Conservation (phyloP, 2,888 invertebrate species). For the Rotaria sp. region DNA sequence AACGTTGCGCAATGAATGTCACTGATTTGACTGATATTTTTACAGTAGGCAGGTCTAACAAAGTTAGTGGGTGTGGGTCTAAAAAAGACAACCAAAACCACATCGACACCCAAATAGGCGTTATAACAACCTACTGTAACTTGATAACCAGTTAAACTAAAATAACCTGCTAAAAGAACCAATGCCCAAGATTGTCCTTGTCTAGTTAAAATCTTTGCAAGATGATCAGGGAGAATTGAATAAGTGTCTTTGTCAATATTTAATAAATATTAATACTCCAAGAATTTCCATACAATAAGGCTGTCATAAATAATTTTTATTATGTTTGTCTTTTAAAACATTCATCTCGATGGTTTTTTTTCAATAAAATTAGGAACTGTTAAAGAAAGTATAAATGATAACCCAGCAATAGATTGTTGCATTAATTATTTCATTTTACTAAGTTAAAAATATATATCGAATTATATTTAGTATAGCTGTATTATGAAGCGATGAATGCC, state of each 20-base stretch:
- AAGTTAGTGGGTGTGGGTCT: too few species aligned
- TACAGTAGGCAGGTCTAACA: too few species aligned
- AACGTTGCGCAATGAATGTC: too few species aligned
- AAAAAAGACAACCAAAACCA: too few species aligned
- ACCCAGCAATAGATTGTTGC: background rate
- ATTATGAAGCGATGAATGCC: too few species aligned
- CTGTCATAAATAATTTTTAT: background rate
- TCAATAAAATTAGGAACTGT: background rate
- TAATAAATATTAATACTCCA: background rate
- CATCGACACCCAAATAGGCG: background rate
- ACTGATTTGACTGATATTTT: too few species aligned
- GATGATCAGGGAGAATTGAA: too few species aligned
- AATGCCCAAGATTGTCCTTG: slow-evolving; percentile 7
- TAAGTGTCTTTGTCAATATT: background rate
- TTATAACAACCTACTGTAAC: background rate
- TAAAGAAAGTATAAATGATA: background rate
- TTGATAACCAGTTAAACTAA: background rate
- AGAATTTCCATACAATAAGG: background rate
- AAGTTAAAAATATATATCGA: too few species aligned
- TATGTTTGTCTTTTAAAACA: background rate
- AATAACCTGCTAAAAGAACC: background rate
- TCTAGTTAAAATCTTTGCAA: background rate
- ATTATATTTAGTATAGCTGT: too few species aligned
- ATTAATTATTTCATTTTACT: too few species aligned
- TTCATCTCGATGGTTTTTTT: background rate